Percentiles rank a stretch among this genome's conserved stretches.
Conservation (phyloP, 2,797 vertebrate genomes). For the Channa striata region DNA sequence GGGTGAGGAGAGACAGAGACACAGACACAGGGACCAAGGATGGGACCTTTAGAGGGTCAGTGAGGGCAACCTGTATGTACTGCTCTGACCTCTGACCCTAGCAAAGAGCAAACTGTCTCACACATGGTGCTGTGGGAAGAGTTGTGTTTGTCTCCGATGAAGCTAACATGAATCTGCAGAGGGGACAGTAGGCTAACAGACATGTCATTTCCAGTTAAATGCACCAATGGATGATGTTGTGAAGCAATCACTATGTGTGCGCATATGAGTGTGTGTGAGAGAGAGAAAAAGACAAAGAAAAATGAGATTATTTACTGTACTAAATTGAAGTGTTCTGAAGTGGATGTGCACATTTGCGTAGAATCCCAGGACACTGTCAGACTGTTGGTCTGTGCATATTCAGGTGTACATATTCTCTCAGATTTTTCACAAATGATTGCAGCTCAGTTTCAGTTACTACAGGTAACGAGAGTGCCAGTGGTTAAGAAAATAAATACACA, state of each 20-base stretch:
- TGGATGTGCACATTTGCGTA: conserved; percentile 6
- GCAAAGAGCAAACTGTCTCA: conserved; percentile 74
- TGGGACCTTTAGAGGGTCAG: conserved; percentile 70
- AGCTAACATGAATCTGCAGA: conserved; percentile 51
- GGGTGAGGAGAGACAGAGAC: conserved; percentile 78
- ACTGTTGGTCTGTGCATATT: too few species aligned
- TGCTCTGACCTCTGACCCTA: conserved; percentile 69
- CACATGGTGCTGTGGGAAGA: conserved; percentile 64
- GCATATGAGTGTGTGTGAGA: background rate
- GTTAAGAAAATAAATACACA: background rate
- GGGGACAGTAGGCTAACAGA: conserved; percentile 23
- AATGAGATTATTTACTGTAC: background rate
- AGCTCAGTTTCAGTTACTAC: background rate
- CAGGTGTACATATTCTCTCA: background rate
- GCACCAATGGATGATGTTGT: background rate
- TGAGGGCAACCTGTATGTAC: conserved; percentile 76
- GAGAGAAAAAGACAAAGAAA: background rate
- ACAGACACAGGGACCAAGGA: conserved; percentile 72
- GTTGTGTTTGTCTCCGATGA: conserved; percentile 41
- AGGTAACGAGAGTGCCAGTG: background rate
- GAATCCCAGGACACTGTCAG: background rate
- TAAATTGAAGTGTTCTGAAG: background rate
- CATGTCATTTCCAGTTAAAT: conserved; percentile 13
- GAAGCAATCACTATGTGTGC: background rate
- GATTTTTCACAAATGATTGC: background rate